Base-by-base conservation (phyloP, 35 echinoderm and acorn worm species). In the Amphiura filiformis region DNA sequence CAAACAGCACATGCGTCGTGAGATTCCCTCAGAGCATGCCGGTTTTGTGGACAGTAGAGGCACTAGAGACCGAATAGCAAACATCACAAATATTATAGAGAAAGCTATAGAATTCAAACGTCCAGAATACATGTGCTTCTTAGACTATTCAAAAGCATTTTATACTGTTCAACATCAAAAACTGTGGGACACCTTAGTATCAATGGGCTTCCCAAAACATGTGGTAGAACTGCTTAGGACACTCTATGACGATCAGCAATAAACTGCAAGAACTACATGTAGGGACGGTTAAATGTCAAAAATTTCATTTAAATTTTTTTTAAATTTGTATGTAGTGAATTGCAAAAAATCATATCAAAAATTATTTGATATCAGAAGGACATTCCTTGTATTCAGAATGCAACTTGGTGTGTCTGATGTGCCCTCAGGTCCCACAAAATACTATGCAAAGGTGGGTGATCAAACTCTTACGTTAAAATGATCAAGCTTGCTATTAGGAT, bases 121-220 rank as follows among this genome's bases (percentile, higher is more conserved):
- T 30, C 37, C 49, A 39, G 3, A 80, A n/a, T 80, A 80, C 35
- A 49, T 91, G 39, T 91, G 90, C 34, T 91, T 91, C 39, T 80
- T 86, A 52, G 84, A 91, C 77, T 91, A 91, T 20, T 37, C 75
- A 17, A 91, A 91, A 65, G 90, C 90, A 32, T 91, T 91, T 76
- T 83, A 91, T 32, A 70, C 61, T 13, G 61, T 70, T 15, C 28
- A 70, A n/a, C n/a, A n/a, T n/a, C n/a, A n/a, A n/a, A n/a, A n/a
- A 80, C 78, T 80, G 38, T 80, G 78, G 34, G 78, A 80, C 5
- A 80, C 81, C 39, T 83, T 83, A 56, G 14, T 41, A 83, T 22
- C 81, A 83, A 83, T 83, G 81, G 38, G 81, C 23, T 83, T 83
- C 39, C 81, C 38, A 83, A 49, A 83, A 56, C 81, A 83, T 83